phyloP scores from a whole-genome alignment of 2,113 vertebrate genomes.

The Pseudorectes ferrugineus region DNA sequence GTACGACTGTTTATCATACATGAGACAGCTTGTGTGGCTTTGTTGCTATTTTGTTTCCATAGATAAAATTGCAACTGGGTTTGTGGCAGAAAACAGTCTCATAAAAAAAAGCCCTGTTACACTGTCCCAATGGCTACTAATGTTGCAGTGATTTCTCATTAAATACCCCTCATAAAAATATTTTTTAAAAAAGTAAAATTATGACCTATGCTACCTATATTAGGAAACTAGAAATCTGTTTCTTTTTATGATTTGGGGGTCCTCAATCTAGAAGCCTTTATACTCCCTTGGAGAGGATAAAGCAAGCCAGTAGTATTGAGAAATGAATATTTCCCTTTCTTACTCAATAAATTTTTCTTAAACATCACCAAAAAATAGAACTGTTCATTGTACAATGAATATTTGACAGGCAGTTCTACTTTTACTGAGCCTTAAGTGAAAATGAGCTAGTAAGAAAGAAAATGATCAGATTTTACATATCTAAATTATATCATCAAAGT shows the following conservation, averaged over 20 bases:
- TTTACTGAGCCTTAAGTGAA: neutral
- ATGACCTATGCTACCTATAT: rapidly evolving
- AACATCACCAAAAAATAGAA: neutral
- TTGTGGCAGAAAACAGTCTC: neutral
- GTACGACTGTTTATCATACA: neutral
- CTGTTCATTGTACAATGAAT: neutral
- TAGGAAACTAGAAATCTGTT: neutral
- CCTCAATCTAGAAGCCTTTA: neutral
- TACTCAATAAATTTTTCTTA: neutral
- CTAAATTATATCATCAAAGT: neutral
- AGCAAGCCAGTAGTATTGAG: neutral
- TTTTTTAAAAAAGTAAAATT: neutral
- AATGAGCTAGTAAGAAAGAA: slow-evolving; percentile 4
- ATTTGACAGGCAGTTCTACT: neutral
- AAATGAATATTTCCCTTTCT: neutral
- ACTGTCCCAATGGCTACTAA: neutral
- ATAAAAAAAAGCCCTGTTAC: neutral
- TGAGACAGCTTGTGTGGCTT: neutral
- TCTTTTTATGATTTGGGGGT: neutral
- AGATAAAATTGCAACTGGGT: neutral
- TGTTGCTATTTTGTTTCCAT: neutral
- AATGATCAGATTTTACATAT: neutral
- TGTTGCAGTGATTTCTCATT: neutral
- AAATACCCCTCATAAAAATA: neutral
- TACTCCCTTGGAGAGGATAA: neutral